Base-by-base conservation (phyloP, 2,888 invertebrate genomes). In the Endotricha flammealis region DNA sequence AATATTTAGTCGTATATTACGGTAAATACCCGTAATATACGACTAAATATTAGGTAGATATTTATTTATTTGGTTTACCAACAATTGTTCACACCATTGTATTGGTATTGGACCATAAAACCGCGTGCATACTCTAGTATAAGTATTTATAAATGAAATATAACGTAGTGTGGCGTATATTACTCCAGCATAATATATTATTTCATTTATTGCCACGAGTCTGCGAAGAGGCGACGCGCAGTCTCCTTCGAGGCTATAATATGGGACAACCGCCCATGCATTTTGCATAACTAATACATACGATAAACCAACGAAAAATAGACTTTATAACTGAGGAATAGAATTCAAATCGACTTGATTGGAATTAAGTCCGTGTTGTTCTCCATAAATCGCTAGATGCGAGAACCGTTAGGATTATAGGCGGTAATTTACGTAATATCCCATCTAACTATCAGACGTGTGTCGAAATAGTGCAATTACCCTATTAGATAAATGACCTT, bases 381-480 rank as follows among this genome's bases (percentile, higher is more conserved):
- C 48, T 40, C 41, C 49, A 60, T 64, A 69, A 70, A 66, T 68
- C 61, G 54, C 50, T 53, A 54, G 43, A 57, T 48, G 41, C 53
- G 57, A 56, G 46, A 61, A 57, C 64, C 54, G 64, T 70, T 65
- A 57, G 48, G 49, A 48, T 50, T 53, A 46, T 50, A 57, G 57
- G 52, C 48, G 55, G 55, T 53, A 56, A 58, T 69, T 70, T 66
- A 64, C 64, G 64, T 73, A 67, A 70, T 71, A 68, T 57, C 60
- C 63, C 9, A 12, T 20, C 30, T 31, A 22, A 7, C 14, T 9
- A 9, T 13, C 24, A 9, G 14, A 4, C 12, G 10, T 12, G 12
- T 31, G 27, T 16, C 32, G 38, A 25, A 23, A 32, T 25, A 29
- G 25, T 32, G 17, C 35, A 17, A n/a, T 32, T 20, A 6, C 4